Conservation (phyloP, 2,113 vertebrate species). For the Monarcha castaneiventris region DNA sequence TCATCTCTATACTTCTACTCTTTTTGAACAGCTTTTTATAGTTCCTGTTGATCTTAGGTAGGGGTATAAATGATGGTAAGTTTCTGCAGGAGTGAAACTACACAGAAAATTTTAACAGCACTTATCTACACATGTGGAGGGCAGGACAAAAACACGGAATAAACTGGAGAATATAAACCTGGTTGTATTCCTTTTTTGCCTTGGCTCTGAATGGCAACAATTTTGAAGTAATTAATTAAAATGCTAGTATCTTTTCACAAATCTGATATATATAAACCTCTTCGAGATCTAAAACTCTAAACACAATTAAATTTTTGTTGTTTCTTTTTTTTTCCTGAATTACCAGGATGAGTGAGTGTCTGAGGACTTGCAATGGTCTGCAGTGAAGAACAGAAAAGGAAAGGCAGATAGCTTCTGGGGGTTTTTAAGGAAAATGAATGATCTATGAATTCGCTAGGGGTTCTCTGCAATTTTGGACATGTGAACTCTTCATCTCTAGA, state of each 20-base stretch:
- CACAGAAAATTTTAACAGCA: not conserved
- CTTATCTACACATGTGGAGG: not conserved
- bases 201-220: not conserved
- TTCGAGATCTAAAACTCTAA: not conserved
- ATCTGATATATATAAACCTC: not conserved
- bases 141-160: not conserved
- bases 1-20: not conserved
- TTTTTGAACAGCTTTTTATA: not conserved
- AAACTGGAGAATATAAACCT: not conserved
- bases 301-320: not conserved
- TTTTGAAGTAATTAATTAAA: not conserved
- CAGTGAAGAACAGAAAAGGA: not conserved
- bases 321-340: not conserved
- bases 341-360: not conserved
- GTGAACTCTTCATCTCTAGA: not conserved
- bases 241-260: not conserved
- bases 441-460: not conserved
- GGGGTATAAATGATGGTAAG: not conserved
- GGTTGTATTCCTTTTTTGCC: not conserved
- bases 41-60: not conserved
- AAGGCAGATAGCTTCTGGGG: not conserved
- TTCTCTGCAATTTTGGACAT: not conserved
- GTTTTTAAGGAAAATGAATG: not conserved
- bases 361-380: not conserved
- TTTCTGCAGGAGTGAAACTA: not conserved